Evolutionary conservation across 2,888 invertebrate genomes (phyloP).

Genomic region (Dilophus febrilis): DNA sequence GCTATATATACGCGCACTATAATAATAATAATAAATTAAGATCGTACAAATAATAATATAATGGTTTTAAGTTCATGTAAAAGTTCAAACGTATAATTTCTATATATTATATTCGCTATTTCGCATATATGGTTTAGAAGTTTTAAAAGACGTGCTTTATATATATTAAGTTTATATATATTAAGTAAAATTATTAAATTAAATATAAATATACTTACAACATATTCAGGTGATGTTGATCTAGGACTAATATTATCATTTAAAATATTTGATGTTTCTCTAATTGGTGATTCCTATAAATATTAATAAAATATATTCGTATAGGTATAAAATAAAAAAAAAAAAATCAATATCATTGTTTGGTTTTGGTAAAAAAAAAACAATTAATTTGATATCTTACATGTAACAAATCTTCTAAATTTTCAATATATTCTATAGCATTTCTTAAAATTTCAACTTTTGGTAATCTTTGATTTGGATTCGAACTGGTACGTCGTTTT

Average conservation of each 20-base stretch:
- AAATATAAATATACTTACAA: constrained; percentile 21
- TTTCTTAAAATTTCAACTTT: constrained; percentile 95
- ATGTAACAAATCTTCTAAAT: constrained; percentile 65
- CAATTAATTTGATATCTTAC: constrained; percentile 20
- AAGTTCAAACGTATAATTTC: too few species aligned
- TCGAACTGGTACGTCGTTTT: constrained; percentile 80
- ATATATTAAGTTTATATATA: too few species aligned
- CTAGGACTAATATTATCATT: constrained; percentile 23
- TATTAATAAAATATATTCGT: constrained; percentile 1
- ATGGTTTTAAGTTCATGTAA: too few species aligned
- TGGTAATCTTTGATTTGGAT: constrained; percentile 89
- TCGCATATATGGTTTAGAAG: too few species aligned
- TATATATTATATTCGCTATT: too few species aligned
- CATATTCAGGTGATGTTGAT: constrained; percentile 26
- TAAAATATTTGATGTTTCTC: constrained; percentile 23
- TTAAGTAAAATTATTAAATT: too few species aligned
- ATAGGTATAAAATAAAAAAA: not conserved
- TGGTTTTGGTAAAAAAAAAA: not conserved
- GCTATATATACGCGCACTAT: too few species aligned
- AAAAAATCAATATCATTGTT: not conserved
- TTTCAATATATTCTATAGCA: constrained; percentile 95
- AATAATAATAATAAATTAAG: too few species aligned
- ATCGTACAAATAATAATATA: too few species aligned
- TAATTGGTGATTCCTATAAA: constrained; percentile 25
- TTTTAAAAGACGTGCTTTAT: too few species aligned